Percentiles rank a stretch among this genome's conserved stretches.
Conservation (phyloP, 2,888 invertebrate genomes). For the Ephialtes manifestator region DNA sequence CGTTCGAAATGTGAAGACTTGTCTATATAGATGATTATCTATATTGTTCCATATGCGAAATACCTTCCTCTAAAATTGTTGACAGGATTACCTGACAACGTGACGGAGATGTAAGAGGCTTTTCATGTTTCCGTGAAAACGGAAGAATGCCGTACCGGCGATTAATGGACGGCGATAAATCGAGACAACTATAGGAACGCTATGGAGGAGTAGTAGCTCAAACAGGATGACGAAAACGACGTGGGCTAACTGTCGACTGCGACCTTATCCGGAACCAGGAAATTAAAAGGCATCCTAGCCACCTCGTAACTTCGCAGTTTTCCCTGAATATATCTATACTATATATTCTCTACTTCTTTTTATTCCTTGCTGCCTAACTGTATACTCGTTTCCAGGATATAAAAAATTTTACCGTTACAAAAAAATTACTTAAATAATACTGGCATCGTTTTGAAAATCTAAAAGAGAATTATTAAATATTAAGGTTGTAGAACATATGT, state of each 20-base stretch:
- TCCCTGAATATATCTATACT: constrained; percentile 9
- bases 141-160: constrained; percentile 36
- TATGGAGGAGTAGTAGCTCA: constrained; percentile 43
- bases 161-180: constrained; percentile 63
- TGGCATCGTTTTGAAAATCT: too few species aligned
- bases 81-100: constrained; percentile 34
- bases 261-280: constrained; percentile 56
- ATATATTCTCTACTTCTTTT: neutral
- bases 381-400: neutral
- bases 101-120: constrained; percentile 70
- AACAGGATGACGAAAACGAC: constrained; percentile 38
- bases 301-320: constrained; percentile 18
- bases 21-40: too few species aligned
- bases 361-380: neutral
- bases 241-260: constrained; percentile 34
- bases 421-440: too few species aligned
- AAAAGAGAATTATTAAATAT: too few species aligned
- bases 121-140: constrained; percentile 70
- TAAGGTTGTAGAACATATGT: too few species aligned
- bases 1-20: too few species aligned
- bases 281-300: constrained; percentile 57
- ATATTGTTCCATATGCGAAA: neutral
- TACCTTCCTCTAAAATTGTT: neutral
- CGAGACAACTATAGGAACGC: constrained; percentile 43
- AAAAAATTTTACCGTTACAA: neutral